phyloP scores from a whole-genome alignment of 2,888 invertebrate species.

The Therioaphis trifolii region DNA sequence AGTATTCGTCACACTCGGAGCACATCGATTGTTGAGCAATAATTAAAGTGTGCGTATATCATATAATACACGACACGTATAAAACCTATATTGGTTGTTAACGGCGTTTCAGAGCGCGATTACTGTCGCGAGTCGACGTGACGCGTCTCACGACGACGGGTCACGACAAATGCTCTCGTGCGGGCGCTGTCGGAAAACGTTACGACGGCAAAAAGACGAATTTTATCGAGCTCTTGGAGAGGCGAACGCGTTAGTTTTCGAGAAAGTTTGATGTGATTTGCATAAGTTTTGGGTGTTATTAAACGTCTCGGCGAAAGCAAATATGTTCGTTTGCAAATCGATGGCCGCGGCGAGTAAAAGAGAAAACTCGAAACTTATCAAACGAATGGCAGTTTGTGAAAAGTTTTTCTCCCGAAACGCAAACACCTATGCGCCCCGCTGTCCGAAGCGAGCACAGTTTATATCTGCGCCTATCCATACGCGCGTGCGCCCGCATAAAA shows the following conservation, averaged over 20 bases:
- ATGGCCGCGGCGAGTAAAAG: slow-evolving; percentile 13
- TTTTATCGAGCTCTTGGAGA: slow-evolving; percentile 16
- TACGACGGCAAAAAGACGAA: not conserved
- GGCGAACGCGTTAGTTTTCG: not conserved
- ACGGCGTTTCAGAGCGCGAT: no score
- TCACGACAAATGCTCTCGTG: no score
- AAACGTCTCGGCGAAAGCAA: not conserved
- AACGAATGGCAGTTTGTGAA: not conserved
- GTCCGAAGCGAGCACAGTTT: not conserved
- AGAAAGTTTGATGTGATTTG: slow-evolving; percentile 14
- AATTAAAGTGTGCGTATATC: not conserved
- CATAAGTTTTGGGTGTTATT: slow-evolving; percentile 3
- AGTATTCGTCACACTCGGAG: slow-evolving; percentile 20
- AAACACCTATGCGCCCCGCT: no score
- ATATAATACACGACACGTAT: not conserved
- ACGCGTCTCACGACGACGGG: no score
- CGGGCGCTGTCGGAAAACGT: not conserved
- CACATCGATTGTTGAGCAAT: not conserved
- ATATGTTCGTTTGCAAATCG: slow-evolving; percentile 9
- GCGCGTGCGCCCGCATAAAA: not conserved
- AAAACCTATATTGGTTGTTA: not conserved
- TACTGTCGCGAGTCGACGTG: no score
- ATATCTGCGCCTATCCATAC: not conserved
- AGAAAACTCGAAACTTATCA: slow-evolving; percentile 22
- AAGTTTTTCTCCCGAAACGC: slow-evolving; percentile 18